Base-by-base conservation (phyloP, 2,797 vertebrate species). In the Myotis pilosus region DNA sequence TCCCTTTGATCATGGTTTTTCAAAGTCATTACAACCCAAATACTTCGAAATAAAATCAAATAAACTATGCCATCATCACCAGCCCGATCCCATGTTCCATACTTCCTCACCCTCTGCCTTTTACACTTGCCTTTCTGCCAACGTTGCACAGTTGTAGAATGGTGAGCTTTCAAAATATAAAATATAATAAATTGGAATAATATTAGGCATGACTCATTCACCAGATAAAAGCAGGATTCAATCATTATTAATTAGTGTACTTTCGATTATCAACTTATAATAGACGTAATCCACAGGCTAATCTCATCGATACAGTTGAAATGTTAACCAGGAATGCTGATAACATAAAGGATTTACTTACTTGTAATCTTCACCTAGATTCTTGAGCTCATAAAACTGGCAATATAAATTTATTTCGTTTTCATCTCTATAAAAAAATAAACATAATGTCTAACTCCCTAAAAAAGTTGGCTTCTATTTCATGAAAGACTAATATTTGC, bases 321-420 rank as follows among this genome's bases (percentile, higher is more conserved):
- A 98, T 96, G 93, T 98, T 98, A 98, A 98, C 94, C 82, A 95
- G 97, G 95, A 96, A 96, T 96, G 89, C 96, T 97, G 97, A 98
- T 97, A 97, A 91, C 0, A 3, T 81, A 80, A 94, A 97, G 64
- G 91, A 97, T 98, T 96, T 98, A 97, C 86, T 96, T 81, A 89
- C 81, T 97, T 97, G 93, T 97, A 98, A 98, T 98, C 98, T 98
- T 97, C 78, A 92, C 95, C 74, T 92, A 98, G 98, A 98, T 98
- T 98, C 95, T 81, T 87, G 96, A 97, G 97, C 97, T 97, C 97
- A 97, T 98, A 98, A 98, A 97, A 84, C 95, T 92, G 96, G 98
- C 96, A 98, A 98, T 98, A 98, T 96, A 98, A 98, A 96, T 97
- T 96, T 97, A 96, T 98, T 98, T 97, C 93, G 95, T 96, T 92